Evolutionary conservation across 2,113 vertebrate species (phyloP).

Genomic region (Lipophrys pholis): DNA sequence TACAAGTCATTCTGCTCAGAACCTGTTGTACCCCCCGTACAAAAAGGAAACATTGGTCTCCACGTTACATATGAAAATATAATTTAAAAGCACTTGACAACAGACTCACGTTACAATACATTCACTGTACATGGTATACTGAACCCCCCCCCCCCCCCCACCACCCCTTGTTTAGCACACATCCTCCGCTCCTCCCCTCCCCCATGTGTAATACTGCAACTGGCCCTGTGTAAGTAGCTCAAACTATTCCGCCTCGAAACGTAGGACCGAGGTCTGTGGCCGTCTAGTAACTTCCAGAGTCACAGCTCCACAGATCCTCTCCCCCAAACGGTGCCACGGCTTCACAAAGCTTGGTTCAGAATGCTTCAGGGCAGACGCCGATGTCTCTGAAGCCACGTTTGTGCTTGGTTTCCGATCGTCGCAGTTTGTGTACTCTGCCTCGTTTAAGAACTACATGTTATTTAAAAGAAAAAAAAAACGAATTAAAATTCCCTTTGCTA

Average conservation of each 20-base stretch:
- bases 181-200: conserved; percentile 51
- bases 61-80: conserved; percentile 99
- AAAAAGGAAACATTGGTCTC: conserved; percentile 92
- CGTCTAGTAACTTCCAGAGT: conserved; percentile 28
- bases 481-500: background rate
- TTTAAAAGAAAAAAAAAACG: background rate
- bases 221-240: conserved; percentile 79
- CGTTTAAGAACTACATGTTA: background rate
- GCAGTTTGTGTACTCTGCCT: background rate
- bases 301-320: conserved; percentile 8
- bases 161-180: conserved; percentile 57
- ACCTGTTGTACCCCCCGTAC: conserved; percentile 89
- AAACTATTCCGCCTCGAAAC: conserved; percentile 64
- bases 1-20: conserved; percentile 88
- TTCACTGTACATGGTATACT: conserved; percentile 98
- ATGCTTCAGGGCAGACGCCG: conserved; percentile 10
- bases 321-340: conserved; percentile 13
- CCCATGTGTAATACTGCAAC: conserved; percentile 89
- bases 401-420: conserved; percentile 47
- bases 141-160: conserved; percentile 86
- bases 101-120: conserved; percentile 95
- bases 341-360: conserved; percentile 15
- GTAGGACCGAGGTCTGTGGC: conserved; percentile 7
- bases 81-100: conserved; percentile 99
- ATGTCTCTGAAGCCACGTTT: conserved; percentile 33